Conservation (phyloP, 1,140 invertebrate species). For the Ericerus pela region DNA sequence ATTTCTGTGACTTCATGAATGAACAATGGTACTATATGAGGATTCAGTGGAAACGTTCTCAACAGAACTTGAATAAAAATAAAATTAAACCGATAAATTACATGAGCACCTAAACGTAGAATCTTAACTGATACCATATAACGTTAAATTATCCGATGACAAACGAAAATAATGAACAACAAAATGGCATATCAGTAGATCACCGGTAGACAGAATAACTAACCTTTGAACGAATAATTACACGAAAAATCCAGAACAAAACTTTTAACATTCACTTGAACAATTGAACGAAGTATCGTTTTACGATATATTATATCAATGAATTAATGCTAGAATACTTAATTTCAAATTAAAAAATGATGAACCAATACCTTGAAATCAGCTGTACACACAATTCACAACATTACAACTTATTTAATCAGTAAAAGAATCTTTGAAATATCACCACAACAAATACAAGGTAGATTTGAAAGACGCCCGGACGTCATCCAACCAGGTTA, state of each 20-base stretch:
- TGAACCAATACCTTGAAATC: constrained; percentile 9
- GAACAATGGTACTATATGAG: no score
- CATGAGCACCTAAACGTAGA: no score
- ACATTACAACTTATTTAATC: constrained; percentile 10
- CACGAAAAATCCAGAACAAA: background rate
- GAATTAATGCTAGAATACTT: background rate
- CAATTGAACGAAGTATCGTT: background rate
- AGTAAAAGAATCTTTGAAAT: background rate
- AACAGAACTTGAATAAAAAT: no score
- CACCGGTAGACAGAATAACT: background rate
- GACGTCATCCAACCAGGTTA: no score
- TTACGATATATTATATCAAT: background rate
- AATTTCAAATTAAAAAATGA: constrained; percentile 4
- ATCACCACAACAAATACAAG: constrained; percentile 6
- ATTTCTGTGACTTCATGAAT: no score
- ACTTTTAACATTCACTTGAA: background rate
- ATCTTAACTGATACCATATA: no score
- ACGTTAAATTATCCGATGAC: no score
- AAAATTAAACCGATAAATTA: no score
- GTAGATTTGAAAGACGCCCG: no score
- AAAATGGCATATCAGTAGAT: background rate
- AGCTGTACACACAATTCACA: constrained; percentile 8
- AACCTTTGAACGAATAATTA: background rate
- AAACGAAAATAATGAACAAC: background rate
- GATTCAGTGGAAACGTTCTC: no score